Evolutionary conservation across 64 coral and sea anemone species (phyloP), one percentile per base, ranked within the genome.

Genomic region (Actinia equina): DNA sequence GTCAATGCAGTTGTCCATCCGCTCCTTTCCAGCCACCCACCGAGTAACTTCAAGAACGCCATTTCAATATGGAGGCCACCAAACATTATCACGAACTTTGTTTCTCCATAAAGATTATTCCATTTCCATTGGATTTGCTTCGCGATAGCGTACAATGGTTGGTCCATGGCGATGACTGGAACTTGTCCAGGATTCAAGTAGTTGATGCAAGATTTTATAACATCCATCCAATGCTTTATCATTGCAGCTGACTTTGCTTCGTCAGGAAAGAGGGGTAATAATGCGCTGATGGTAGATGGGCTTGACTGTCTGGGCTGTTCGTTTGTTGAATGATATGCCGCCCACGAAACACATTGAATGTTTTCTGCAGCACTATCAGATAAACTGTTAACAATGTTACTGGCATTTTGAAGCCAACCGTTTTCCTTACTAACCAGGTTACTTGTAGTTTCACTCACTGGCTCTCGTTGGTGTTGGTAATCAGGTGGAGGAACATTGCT

Each of bases 151-250:
- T 69, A 92, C 79, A 92, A 92, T 81, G 84, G 85, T 84, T 92
- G 90, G 52, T 86, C 89, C 82, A 91, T 46, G 12, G 89, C 71
- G n/a, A 86, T 85, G 19, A 91, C 89, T 58, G 90, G 84, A 82
- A 87, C 82, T 60, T 92, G 84, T 12, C 85, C 77, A 67, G 43
- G n/a, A 74, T 92, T 92, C 13, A 92, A 46, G 45, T 76, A 77
- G 15, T 83, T 37, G 30, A 37, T 37, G 30, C 30, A 37, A 37
- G 30, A 37, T 37, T 37, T 37, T 37, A 37, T 37, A 37, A 37
- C 30, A 37, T 37, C 30, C 30, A 37, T 37, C 30, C 0, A 0
- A 37, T 37, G 30, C 30, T 37, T 37, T 37, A 37, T 37, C 30
- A 37, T 37, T 37, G 30, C 30, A 37, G 30, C 30, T 37, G 30